Evolutionary conservation across 2,113 vertebrate species (phyloP), one percentile per base, ranked within the genome.

Genomic region (Tachysurus vachellii): DNA sequence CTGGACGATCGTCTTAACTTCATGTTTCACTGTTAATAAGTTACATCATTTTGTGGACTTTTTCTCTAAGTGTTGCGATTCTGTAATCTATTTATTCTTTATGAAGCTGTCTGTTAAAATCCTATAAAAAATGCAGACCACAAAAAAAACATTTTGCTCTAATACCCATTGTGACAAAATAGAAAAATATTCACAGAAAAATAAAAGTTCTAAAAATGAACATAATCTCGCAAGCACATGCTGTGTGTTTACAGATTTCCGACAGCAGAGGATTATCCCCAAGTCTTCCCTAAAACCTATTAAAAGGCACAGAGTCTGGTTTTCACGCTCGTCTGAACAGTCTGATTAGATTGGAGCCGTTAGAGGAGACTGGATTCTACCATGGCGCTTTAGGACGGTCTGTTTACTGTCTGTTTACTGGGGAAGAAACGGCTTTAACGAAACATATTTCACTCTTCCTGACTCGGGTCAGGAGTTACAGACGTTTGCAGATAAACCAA

Each of bases 301-400:
- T 82, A 68, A 86, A 61, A 85, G 56, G 47, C 21, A 47, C 17
- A 83, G 66, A 59, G 73, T 82, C 81, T 50, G n/a, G 16, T 68
- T 82, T 88, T 84, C 77, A 87, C 53, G 59, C 77, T 80, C 50
- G 83, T 84, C 83, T 84, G 85, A 83, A 87, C 53, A 14, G 6
- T 42, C 82, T 88, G 89, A 88, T 90, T 87, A 82, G 61, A 84
- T 70, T 86, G 1, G 47, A 50, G 82, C 84, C 82, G 36, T 66
- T 54, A 44, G 82, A 70, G 71, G 36, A 82, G 86, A 82, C 86
- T 23, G 54, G n/a, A 36, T 44, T 31, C 47, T 26, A 50, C 31
- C 64, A 56, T 8, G 28, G 36, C 28, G 31, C 71, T 83, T 70
- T 61, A 59, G 53, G 42, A 79, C 50, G 12, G 36, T 71, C 31